These are phyloP conservation scores for Germaria angustata DNA, from an alignment of 2,888 invertebrate genomes.

Conservation along the genomic window DNA sequence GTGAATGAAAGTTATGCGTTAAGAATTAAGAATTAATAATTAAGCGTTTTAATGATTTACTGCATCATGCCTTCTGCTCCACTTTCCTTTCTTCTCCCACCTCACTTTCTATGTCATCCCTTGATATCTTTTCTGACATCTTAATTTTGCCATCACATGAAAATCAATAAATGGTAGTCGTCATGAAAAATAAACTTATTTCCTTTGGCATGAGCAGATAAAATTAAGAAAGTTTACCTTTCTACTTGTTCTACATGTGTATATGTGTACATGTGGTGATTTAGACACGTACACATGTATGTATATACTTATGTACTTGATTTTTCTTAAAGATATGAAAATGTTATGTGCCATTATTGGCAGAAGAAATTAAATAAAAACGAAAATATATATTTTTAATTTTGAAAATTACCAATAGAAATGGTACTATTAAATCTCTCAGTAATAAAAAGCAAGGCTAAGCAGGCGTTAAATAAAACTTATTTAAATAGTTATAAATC, in stretches of 20 bases:
- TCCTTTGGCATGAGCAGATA: background rate
- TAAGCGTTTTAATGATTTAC: constrained; percentile 18
- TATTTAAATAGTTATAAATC: no score
- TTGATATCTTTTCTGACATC: background rate
- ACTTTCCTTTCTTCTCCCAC: background rate
- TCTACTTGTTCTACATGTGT: background rate
- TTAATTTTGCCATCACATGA: background rate
- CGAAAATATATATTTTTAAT: background rate
- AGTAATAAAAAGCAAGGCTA: no score
- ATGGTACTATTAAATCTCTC: no score
- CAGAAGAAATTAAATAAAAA: constrained; percentile 4
- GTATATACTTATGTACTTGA: background rate
- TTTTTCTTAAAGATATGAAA: constrained; percentile 15
- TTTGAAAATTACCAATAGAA: no score
- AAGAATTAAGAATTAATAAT: constrained; percentile 21
- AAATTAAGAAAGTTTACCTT: constrained; percentile 26
- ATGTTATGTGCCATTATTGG: constrained; percentile 33
- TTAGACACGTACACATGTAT: background rate
- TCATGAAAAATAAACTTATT: background rate
- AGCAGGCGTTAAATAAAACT: no score
- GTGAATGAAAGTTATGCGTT: constrained; percentile 18
- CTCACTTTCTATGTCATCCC: background rate
- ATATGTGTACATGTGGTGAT: background rate
- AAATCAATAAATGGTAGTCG: background rate
- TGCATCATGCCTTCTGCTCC: background rate